Evolutionary conservation across 2,113 vertebrate genomes (phyloP).

Genomic region (Phaethon lepturus): DNA sequence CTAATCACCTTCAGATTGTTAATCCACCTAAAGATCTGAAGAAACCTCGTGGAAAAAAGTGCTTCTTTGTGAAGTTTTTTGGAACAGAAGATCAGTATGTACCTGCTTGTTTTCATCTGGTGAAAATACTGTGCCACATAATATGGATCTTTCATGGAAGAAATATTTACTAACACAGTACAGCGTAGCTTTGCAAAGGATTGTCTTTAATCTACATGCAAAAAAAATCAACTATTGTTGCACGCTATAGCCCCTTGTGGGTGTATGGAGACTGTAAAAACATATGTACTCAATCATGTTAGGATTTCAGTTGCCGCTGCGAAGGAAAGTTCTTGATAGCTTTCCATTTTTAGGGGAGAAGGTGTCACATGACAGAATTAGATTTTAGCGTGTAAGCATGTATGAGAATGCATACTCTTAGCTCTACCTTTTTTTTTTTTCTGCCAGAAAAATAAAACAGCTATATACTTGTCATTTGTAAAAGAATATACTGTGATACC

Average conservation of each 20-base stretch:
- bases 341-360: background rate
- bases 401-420: background rate
- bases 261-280: background rate
- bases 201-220: background rate
- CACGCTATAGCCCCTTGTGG: background rate
- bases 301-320: background rate
- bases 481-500: background rate
- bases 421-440: background rate
- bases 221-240: background rate
- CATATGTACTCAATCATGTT: rapidly evolving
- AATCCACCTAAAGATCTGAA: constrained; percentile 98
- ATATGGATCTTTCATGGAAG: background rate
- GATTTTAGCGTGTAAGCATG: background rate
- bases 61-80: constrained; percentile 99
- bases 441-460: background rate
- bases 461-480: background rate
- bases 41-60: constrained; percentile 97
- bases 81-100: constrained; percentile 99
- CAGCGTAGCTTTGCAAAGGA: background rate
- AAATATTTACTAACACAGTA: background rate
- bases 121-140: background rate
- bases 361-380: background rate
- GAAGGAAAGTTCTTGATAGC: background rate
- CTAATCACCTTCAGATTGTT: constrained; percentile 85
- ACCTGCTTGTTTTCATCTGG: constrained; percentile 11